A percentile compares a stretch with the other conserved stretches of the same genome.
These are phyloP conservation scores for Holotrichia oblita DNA, from an alignment of 1,140 invertebrate genomes.

Conservation along the genomic window DNA sequence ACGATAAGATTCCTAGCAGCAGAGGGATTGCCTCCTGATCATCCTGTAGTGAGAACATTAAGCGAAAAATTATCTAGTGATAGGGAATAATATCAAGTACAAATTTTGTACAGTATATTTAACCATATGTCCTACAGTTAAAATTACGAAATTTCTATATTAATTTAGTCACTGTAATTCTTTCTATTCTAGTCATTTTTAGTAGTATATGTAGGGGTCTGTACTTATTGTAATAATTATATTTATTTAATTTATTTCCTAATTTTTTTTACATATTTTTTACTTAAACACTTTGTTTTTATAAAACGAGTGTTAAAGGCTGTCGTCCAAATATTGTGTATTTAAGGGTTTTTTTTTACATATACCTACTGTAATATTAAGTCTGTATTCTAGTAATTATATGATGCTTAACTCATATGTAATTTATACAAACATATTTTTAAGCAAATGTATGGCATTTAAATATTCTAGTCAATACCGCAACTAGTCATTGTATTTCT, in stretches of 20 bases:
- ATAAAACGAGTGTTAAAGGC: constrained; percentile 7
- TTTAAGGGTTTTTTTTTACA: not conserved
- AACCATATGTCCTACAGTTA: too few species aligned
- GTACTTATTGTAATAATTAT: constrained; percentile 37
- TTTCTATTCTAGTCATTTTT: constrained; percentile 29
- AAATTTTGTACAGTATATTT: too few species aligned
- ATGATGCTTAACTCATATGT: too few species aligned
- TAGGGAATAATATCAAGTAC: not conserved
- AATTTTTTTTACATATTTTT: not conserved
- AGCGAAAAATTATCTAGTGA: constrained; percentile 47
- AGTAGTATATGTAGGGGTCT: not conserved
- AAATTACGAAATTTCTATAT: too few species aligned
- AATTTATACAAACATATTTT: too few species aligned
- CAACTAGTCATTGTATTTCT: not conserved
- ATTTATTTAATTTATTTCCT: constrained; percentile 39
- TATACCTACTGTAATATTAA: too few species aligned
- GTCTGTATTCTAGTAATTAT: too few species aligned
- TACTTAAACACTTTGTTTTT: not conserved
- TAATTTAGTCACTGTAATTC: not conserved
- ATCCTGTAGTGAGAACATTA: constrained; percentile 53
- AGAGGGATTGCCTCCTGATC: constrained; percentile 53
- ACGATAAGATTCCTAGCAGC: constrained; percentile 54
- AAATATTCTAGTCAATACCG: constrained; percentile 6
- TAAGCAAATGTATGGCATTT: not conserved
- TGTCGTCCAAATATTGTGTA: constrained; percentile 30